A percentile compares a stretch with the other conserved stretches of the same genome.
phyloP scores from a whole-genome alignment of 2,113 vertebrate genomes.

The Passer domesticus region DNA sequence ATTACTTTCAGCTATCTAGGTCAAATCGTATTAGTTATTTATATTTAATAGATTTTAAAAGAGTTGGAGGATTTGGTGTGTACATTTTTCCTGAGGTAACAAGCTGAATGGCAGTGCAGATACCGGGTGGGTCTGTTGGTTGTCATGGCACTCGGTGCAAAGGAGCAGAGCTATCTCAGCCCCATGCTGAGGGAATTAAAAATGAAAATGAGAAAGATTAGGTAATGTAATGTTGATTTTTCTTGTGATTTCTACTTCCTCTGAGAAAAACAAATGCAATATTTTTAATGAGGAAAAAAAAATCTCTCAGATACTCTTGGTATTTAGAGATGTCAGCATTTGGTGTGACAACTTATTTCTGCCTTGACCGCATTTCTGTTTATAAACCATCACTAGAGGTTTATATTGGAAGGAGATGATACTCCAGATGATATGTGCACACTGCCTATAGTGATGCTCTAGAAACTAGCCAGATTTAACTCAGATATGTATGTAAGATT shows the following conservation, averaged over 20 bases:
- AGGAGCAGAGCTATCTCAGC: background rate
- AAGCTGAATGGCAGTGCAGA: conserved; percentile 10
- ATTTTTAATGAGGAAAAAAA: conserved; percentile 27
- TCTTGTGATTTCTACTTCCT: background rate
- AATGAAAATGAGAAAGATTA: conserved; percentile 37
- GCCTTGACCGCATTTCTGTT: background rate
- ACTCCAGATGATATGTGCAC: background rate
- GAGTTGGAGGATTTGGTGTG: background rate
- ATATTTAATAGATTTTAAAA: conserved; percentile 50
- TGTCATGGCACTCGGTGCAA: background rate
- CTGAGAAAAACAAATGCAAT: background rate
- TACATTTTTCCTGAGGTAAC: conserved; percentile 45
- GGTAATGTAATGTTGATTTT: conserved; percentile 10
- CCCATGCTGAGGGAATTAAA: conserved; percentile 4
- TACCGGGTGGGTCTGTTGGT: conserved; percentile 10
- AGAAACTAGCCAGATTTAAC: background rate
- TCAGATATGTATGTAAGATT: background rate
- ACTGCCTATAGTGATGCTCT: background rate
- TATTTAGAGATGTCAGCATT: conserved; percentile 22
- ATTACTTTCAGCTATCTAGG: conserved; percentile 48
- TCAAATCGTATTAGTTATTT: conserved; percentile 51
- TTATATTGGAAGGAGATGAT: background rate
- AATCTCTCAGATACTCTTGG: background rate
- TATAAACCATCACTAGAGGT: conserved; percentile 16
- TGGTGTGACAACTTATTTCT: conserved; percentile 14